Conservation (phyloP, 2,888 invertebrate genomes). For the Rhimphoctona megacephalus region DNA sequence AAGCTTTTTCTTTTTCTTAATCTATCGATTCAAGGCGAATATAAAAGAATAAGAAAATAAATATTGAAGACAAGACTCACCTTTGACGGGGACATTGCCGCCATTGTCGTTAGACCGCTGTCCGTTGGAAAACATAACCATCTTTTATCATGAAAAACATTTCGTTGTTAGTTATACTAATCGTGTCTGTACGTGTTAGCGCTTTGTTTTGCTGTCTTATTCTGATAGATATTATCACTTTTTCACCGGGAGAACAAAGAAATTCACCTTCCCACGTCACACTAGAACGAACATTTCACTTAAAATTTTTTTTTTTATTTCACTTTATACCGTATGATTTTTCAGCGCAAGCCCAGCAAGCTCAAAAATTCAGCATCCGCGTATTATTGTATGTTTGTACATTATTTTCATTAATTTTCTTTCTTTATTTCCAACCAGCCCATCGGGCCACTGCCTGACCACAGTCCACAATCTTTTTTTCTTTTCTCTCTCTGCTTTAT, state of each 20-base stretch:
- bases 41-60: slow-evolving; percentile 18
- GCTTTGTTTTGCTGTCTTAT: slow-evolving; percentile 37
- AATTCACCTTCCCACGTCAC: slow-evolving; percentile 33
- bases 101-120: slow-evolving; percentile 87
- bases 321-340: slow-evolving; percentile 8
- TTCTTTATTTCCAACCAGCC: neutral
- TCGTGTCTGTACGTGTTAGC: slow-evolving; percentile 14
- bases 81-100: slow-evolving; percentile 91
- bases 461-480: slow-evolving; percentile 17
- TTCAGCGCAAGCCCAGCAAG: slow-evolving; percentile 3
- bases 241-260: slow-evolving; percentile 31
- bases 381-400: slow-evolving; percentile 5
- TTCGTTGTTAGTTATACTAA: slow-evolving; percentile 49
- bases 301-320: slow-evolving; percentile 16
- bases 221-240: slow-evolving; percentile 8
- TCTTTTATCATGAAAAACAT: slow-evolving; percentile 74
- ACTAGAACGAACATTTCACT: slow-evolving; percentile 5
- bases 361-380: slow-evolving; percentile 3
- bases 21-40: neutral
- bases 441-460: slow-evolving; percentile 17
- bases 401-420: slow-evolving; percentile 27
- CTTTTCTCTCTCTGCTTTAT: slow-evolving; percentile 17
- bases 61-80: slow-evolving; percentile 85
- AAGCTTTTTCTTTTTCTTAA: neutral
- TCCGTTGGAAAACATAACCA: slow-evolving; percentile 82